Conservation (phyloP, 2,797 vertebrate genomes). For the Pitangus sulphuratus region DNA sequence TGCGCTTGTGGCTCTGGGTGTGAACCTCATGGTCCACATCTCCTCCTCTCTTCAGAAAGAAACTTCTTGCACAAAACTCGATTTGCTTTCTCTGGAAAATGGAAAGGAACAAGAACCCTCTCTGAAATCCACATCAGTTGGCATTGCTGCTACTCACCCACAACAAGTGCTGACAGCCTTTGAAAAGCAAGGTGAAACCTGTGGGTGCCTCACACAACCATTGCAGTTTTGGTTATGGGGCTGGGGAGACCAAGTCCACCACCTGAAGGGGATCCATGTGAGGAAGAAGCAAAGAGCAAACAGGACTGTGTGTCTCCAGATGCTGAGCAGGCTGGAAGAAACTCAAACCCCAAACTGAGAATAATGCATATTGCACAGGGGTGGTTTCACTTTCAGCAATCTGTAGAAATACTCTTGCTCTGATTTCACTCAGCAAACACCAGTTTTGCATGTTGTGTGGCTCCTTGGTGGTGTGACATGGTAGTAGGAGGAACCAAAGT, state of each 20-base stretch:
- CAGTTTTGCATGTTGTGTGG: not conserved
- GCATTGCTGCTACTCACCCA: not conserved
- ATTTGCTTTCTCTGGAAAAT: not conserved
- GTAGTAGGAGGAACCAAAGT: not conserved
- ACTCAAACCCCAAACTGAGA: not conserved
- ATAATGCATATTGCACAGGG: not conserved
- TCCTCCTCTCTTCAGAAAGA: not conserved
- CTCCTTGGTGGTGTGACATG: not conserved
- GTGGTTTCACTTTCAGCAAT: not conserved
- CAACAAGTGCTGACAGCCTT: not conserved
- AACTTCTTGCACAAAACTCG: not conserved
- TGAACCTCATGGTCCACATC: fast-evolving
- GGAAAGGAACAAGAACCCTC: not conserved
- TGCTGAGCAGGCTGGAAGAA: not conserved
- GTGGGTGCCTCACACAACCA: not conserved
- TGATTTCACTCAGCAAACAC: not conserved
- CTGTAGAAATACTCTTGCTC: not conserved
- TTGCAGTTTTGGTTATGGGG: not conserved
- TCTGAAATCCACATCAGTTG: not conserved
- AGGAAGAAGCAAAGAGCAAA: not conserved
- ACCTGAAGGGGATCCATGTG: not conserved
- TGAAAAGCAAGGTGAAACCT: not conserved
- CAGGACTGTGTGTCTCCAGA: fast-evolving
- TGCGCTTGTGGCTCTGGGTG: not conserved
- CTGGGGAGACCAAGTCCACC: not conserved